A percentile compares a stretch with the other conserved stretches of the same genome.
phyloP scores from a whole-genome alignment of 2,113 vertebrate genomes.

The Camelus dromedarius region DNA sequence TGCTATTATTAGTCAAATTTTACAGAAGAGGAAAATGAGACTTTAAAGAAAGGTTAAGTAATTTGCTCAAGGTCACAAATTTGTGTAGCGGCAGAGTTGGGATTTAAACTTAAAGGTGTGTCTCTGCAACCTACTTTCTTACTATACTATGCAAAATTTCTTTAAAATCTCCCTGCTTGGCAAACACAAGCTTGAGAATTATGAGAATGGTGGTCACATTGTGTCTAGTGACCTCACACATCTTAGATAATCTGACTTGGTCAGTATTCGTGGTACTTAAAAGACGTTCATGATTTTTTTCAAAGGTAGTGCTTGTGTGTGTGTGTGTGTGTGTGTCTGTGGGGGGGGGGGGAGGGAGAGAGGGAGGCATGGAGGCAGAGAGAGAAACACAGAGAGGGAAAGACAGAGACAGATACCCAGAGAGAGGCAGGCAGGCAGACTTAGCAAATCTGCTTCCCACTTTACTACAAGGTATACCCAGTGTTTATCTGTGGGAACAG shows the following conservation, averaged over 20 bases:
- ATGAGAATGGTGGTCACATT: background rate
- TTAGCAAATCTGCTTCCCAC: background rate
- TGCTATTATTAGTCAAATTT: background rate
- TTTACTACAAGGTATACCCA: background rate
- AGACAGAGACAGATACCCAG: background rate
- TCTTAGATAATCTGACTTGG: background rate
- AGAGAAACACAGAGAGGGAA: background rate
- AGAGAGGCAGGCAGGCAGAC: background rate
- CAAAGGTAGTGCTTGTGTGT: background rate
- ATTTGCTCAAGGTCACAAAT: background rate
- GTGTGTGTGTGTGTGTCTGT: too few relatives aligned
- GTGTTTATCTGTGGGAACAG: background rate
- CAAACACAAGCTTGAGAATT: background rate
- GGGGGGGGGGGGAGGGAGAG: background rate
- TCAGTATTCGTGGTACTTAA: background rate
- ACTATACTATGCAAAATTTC: background rate
- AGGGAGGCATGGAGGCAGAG: background rate
- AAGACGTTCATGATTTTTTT: background rate
- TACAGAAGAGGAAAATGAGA: conserved; percentile 31
- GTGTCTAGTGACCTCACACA: background rate
- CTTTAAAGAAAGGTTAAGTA: background rate
- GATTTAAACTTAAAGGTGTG: background rate
- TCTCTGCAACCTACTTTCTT: background rate
- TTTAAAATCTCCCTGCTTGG: background rate
- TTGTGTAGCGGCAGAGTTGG: background rate